Evolutionary conservation across 2,888 invertebrate species (phyloP).

Genomic region (Drosophila limbata): DNA sequence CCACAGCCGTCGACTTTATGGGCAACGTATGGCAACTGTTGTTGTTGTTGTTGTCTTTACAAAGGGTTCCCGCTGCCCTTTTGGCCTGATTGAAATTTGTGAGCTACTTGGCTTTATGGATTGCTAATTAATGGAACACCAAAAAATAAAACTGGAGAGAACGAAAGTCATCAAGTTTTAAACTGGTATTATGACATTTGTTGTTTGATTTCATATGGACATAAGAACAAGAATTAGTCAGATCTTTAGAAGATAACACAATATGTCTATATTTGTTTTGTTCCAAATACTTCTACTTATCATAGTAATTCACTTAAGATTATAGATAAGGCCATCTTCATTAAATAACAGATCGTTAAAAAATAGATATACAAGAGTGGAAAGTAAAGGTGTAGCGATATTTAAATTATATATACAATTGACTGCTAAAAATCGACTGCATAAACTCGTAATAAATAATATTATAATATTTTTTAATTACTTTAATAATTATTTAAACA

Average conservation of each 20-base stretch:
- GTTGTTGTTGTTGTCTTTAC: constrained; percentile 6
- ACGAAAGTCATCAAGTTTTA: constrained; percentile 13
- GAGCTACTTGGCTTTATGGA: constrained; percentile 77
- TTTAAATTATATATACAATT: no score
- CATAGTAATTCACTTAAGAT: background rate
- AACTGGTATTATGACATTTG: constrained; percentile 31
- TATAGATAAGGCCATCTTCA: background rate
- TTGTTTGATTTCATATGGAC: constrained; percentile 8
- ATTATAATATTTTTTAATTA: no score
- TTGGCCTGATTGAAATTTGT: constrained; percentile 72
- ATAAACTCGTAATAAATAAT: no score
- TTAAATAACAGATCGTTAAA: no score
- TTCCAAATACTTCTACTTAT: background rate
- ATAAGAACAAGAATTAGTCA: background rate
- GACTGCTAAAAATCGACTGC: no score
- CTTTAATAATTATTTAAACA: no score
- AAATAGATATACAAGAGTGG: no score
- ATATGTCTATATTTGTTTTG: constrained; percentile 2
- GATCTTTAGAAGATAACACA: background rate
- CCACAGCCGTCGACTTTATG: constrained; percentile 39
- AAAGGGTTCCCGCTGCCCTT: constrained; percentile 14
- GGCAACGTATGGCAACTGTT: constrained; percentile 35
- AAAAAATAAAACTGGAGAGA: constrained; percentile 9
- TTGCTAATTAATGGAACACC: constrained; percentile 65
- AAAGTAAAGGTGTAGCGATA: no score